These are phyloP conservation scores for Littorina saxatilis DNA, from an alignment of 1,140 invertebrate species.

Conservation along the genomic window DNA sequence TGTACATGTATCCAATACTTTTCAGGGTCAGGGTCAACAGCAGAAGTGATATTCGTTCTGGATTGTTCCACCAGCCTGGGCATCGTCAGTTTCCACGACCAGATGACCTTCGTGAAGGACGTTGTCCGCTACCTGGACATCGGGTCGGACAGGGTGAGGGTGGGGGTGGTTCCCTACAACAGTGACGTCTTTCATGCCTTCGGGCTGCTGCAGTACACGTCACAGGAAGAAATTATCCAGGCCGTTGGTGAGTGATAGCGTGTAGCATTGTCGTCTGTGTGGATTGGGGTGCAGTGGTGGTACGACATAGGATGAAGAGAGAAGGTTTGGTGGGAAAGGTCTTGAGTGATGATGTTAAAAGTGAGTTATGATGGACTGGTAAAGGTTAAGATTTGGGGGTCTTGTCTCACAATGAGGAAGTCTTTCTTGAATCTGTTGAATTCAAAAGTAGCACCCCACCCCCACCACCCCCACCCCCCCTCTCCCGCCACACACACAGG, in stretches of 20 bases:
- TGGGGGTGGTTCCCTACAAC: conserved; percentile 56
- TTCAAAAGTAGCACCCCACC: too few relatives aligned
- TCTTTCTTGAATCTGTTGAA: too few relatives aligned
- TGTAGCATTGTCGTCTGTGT: too few relatives aligned
- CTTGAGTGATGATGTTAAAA: too few relatives aligned
- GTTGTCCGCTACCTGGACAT: conserved; percentile 49
- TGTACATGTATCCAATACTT: neutral
- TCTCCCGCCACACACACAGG: too few relatives aligned
- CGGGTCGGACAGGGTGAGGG: conserved; percentile 48
- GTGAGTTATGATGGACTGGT: too few relatives aligned
- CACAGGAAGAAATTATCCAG: conserved; percentile 36
- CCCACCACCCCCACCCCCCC: too few relatives aligned
- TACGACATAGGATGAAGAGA: neutral
- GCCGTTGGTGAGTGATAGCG: conserved; percentile 48
- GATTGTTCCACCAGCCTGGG: conserved; percentile 62
- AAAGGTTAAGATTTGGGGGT: too few relatives aligned
- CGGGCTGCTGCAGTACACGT: conserved; percentile 48
- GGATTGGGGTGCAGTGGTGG: neutral
- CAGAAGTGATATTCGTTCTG: conserved; percentile 63
- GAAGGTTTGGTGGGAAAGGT: neutral
- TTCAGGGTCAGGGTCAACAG: conserved; percentile 58
- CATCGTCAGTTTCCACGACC: conserved; percentile 49
- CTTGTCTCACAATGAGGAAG: too few relatives aligned
- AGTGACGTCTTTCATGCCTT: conserved; percentile 54
- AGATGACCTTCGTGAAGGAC: conserved; percentile 61